Conservation (phyloP, 2,797 vertebrate genomes). For the Halcyon badia region DNA sequence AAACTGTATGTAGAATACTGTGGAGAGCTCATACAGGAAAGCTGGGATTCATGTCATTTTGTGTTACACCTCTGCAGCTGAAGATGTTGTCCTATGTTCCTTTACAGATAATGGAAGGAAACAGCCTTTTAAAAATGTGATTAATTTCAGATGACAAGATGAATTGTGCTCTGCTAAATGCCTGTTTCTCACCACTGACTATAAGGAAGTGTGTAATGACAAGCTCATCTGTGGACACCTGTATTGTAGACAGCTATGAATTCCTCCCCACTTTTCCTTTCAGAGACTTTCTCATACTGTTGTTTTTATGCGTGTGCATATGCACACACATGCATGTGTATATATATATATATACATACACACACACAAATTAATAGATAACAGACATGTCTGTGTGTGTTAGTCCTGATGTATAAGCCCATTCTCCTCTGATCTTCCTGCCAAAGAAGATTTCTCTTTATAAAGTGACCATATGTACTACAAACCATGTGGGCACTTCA, state of each 20-base stretch:
- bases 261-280: background rate
- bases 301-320: background rate
- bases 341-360: rapidly evolving
- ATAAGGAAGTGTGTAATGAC: background rate
- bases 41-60: background rate
- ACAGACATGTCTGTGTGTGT: background rate
- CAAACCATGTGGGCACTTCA: background rate
- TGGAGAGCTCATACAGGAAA: background rate
- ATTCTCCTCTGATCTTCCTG: background rate
- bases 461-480: background rate
- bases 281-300: background rate
- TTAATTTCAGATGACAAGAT: background rate
- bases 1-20: background rate
- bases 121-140: background rate
- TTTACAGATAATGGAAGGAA: background rate
- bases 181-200: background rate
- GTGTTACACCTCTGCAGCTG: background rate
- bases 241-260: background rate
- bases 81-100: background rate
- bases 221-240: background rate
- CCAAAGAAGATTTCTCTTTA: background rate
- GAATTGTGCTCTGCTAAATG: background rate
- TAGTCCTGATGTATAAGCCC: background rate
- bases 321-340: background rate
- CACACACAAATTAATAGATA: background rate